phyloP scores from a whole-genome alignment of 2,888 invertebrate genomes.

The Taphrorychus bicolor region DNA sequence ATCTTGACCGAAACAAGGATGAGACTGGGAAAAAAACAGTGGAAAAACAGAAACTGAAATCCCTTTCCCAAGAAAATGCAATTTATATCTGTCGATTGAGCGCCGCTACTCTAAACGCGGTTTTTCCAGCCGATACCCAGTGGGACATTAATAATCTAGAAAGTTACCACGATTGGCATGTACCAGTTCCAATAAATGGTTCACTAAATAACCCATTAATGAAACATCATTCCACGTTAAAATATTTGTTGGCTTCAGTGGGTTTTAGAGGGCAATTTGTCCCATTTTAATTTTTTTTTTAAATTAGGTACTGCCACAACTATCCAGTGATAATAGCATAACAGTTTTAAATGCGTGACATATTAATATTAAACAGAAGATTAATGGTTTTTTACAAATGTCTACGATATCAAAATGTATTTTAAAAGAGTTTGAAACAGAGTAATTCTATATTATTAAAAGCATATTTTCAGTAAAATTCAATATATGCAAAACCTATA shows the following conservation, averaged over 20 bases:
- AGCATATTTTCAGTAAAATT: background rate
- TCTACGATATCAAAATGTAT: too few relatives aligned
- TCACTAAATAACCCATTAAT: conserved; percentile 34
- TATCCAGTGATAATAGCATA: too few relatives aligned
- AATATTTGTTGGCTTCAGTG: too few relatives aligned
- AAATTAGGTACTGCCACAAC: too few relatives aligned
- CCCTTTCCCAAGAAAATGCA: conserved; percentile 35
- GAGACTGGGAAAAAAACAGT: conserved; percentile 29
- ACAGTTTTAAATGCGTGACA: too few relatives aligned
- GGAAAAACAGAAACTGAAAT: conserved; percentile 37
- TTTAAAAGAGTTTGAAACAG: too few relatives aligned
- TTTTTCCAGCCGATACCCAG: conserved; percentile 33
- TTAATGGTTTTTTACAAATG: too few relatives aligned
- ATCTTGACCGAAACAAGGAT: conserved; percentile 38
- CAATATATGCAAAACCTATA: background rate
- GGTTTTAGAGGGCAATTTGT: too few relatives aligned
- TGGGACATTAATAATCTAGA: conserved; percentile 35
- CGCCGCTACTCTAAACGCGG: conserved; percentile 30
- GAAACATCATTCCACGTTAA: conserved; percentile 20
- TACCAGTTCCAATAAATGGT: conserved; percentile 29
- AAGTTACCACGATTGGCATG: conserved; percentile 32
- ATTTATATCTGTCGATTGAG: conserved; percentile 38
- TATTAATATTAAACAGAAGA: too few relatives aligned
- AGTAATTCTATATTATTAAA: too few relatives aligned
- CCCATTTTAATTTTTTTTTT: too few relatives aligned